phyloP scores from a whole-genome alignment of 2,797 vertebrate species.

The Poeciliopsis infans region DNA sequence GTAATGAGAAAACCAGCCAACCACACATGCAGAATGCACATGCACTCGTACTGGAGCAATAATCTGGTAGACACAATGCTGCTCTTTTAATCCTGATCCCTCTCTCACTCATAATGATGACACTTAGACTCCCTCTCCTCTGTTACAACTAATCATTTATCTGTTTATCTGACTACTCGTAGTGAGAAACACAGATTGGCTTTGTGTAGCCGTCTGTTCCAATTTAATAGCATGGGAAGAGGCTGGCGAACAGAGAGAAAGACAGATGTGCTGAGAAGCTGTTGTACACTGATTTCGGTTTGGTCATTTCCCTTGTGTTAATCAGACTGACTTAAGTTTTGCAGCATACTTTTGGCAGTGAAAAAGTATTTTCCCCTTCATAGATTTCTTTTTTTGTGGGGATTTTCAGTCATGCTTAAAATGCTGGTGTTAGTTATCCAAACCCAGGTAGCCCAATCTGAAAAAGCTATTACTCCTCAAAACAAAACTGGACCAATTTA shows the following conservation, averaged over 20 bases:
- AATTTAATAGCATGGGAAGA: slow-evolving; percentile 35
- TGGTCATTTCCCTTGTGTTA: slow-evolving; percentile 22
- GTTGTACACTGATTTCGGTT: slow-evolving; percentile 41
- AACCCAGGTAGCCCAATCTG: background rate
- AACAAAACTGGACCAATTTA: background rate
- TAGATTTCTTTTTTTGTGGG: background rate
- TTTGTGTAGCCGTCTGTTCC: slow-evolving; percentile 65
- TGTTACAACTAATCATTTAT: slow-evolving; percentile 74
- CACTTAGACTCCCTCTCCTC: slow-evolving; percentile 65
- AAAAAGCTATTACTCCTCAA: background rate
- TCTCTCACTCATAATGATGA: slow-evolving; percentile 65
- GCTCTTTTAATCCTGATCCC: slow-evolving; percentile 71
- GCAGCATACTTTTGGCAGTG: slow-evolving; percentile 35
- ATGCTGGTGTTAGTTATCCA: background rate
- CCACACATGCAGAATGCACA: slow-evolving; percentile 49
- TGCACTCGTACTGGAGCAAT: slow-evolving; percentile 38
- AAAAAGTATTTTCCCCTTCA: background rate
- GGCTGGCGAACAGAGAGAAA: slow-evolving; percentile 40
- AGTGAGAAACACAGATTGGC: slow-evolving; percentile 65
- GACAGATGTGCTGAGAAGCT: slow-evolving; percentile 56
- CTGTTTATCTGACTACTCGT: slow-evolving; percentile 64
- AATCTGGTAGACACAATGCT: slow-evolving; percentile 70
- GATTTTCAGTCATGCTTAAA: background rate
- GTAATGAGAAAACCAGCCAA: slow-evolving; percentile 80
- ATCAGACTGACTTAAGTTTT: slow-evolving; percentile 53